phyloP scores from a whole-genome alignment of 2,797 vertebrate genomes.

The Xenops minutus region DNA sequence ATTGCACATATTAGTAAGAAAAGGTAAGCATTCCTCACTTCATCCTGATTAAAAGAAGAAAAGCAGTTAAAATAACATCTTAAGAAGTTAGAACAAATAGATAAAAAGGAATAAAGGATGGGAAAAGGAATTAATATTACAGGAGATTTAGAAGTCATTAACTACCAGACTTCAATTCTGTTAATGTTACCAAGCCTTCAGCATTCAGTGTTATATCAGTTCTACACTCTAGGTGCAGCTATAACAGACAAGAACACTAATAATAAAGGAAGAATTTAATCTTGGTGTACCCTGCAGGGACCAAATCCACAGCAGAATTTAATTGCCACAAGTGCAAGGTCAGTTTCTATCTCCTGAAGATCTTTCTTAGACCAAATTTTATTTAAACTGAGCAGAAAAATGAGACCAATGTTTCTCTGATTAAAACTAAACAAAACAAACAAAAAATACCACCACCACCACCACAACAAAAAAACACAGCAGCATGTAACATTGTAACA shows the following conservation, averaged over 20 bases:
- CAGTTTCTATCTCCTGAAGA: neutral
- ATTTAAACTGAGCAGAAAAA: neutral
- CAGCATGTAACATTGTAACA: neutral
- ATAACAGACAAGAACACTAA: neutral
- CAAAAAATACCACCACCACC: too few species aligned
- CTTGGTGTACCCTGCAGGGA: neutral
- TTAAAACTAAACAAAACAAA: too few species aligned
- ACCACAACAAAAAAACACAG: too few species aligned
- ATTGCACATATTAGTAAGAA: neutral
- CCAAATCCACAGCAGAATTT: neutral
- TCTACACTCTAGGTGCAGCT: neutral
- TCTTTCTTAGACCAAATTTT: neutral
- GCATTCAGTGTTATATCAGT: neutral
- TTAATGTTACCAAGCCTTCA: neutral
- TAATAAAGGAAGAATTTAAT: constrained; percentile 22
- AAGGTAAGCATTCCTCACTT: neutral
- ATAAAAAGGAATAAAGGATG: neutral
- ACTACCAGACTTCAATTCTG: neutral
- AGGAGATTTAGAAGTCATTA: neutral
- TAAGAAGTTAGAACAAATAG: neutral
- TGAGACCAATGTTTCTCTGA: neutral
- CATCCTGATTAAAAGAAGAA: neutral
- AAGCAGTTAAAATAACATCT: neutral
- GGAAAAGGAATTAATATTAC: neutral
- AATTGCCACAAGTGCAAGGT: neutral